Base-by-base conservation (phyloP, 1,140 invertebrate species). In the silkworm (Bombyx mori) region DNA sequence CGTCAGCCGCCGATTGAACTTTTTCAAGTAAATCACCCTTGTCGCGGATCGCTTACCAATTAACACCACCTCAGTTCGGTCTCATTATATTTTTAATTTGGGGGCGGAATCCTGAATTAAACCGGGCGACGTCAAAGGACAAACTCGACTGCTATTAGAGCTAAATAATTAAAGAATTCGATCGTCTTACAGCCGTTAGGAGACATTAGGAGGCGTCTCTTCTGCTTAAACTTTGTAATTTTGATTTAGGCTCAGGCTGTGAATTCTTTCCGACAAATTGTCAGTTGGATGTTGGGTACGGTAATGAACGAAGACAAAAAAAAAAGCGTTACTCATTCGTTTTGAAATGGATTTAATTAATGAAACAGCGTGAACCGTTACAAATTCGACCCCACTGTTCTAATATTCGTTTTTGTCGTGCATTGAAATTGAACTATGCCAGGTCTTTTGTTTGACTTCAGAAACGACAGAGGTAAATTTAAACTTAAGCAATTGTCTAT, bases 21-120 rank as follows among this genome's bases (percentile, higher is more conserved):
- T 59, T 74, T 73, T 77, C 59, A 73, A 69, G 61, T 67, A 69
- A 74, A 66, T 52, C 63, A 57, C 70, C 68, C 60, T 66, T 51
- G 58, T 52, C 62, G 47, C 72, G 76, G 79, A 86, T 87, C 82
- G 80, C 80, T 87, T 84, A 84, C 82, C 84, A 87, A 87, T 87
- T 87, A 87, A 85, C 82, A 78, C 73, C 65, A 72, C 60, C 70
- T 79, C 74, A 73, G 79, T 75, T 78, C 65, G 66, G 68, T 77
- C 83, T 87, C 84, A 85, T 87, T 87, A 87, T 87, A 87, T 87
- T 87, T 87, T 87, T 87, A 85, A 87, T 85, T 87, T 84, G 82
- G 78, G 84, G 83, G 82, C 68, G 78, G 80, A 81, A 79, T 85
- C 71, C 72, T 73, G 80, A 85, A 87, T 85, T 87, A 87, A 83